Conservation (phyloP, 2,797 vertebrate species). For the Micropoecilia bifurca region DNA sequence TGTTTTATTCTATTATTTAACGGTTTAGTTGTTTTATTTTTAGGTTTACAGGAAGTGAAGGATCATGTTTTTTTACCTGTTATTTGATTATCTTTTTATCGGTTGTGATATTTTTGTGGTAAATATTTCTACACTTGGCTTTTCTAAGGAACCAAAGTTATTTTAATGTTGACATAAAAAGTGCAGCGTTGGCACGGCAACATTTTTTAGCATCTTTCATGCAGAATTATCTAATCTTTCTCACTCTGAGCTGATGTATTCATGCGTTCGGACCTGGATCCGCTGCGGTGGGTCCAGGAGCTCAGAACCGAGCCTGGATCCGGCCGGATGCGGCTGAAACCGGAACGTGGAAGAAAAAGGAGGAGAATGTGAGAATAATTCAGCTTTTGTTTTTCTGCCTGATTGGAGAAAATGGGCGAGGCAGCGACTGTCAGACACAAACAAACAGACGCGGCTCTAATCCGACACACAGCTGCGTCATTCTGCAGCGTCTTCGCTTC, state of each 20-base stretch:
- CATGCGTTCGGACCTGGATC: not conserved
- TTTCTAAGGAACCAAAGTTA: not conserved
- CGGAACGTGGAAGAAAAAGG: constrained; percentile 10
- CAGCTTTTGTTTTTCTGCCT: constrained; percentile 68
- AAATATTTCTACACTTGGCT: not conserved
- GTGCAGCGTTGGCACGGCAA: not conserved
- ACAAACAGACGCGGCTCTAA: constrained; percentile 37
- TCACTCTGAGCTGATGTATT: not conserved
- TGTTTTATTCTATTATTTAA: not conserved
- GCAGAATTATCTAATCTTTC: not conserved
- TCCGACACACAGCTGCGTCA: constrained; percentile 65
- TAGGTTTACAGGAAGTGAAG: not conserved
- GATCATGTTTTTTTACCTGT: not conserved
- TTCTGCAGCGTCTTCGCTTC: constrained; percentile 61
- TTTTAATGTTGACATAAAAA: not conserved
- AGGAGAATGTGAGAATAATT: constrained; percentile 64
- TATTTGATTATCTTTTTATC: not conserved
- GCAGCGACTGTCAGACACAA: constrained; percentile 41
- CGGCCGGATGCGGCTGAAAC: not conserved
- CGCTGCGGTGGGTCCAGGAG: not conserved
- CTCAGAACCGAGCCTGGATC: not conserved
- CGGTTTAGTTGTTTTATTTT: not conserved
- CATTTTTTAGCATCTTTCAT: not conserved
- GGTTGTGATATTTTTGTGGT: not conserved
- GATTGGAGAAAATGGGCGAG: constrained; percentile 67